phyloP scores from a whole-genome alignment of 2,888 invertebrate genomes.

The Seira ritae region DNA sequence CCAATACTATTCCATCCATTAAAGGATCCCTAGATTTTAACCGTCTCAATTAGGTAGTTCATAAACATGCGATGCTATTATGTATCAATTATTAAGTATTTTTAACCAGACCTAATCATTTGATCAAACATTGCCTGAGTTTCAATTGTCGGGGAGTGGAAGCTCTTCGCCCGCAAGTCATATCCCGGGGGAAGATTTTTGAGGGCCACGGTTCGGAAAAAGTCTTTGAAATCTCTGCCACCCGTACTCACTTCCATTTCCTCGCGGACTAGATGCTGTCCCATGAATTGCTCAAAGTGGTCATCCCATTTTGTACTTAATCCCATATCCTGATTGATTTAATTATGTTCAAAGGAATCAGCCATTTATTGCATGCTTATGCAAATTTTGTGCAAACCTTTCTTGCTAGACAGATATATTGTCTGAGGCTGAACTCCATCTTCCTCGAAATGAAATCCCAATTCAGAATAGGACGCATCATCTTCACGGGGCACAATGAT shows the following conservation, averaged over 20 bases:
- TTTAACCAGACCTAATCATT: no score
- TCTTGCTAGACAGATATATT: constrained; percentile 45
- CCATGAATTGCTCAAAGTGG: constrained; percentile 47
- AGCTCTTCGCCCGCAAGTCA: constrained; percentile 64
- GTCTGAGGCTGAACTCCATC: constrained; percentile 54
- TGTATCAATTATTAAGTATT: no score
- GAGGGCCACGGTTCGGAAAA: constrained; percentile 54
- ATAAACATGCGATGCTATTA: no score
- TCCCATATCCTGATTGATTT: constrained; percentile 36
- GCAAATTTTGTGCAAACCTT: constrained; percentile 4
- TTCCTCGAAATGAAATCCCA: constrained; percentile 39
- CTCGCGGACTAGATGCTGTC: constrained; percentile 59
- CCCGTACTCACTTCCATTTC: constrained; percentile 60
- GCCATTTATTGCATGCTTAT: background rate
- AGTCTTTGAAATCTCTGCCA: constrained; percentile 34
- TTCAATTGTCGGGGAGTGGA: constrained; percentile 40
- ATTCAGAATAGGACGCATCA: constrained; percentile 32
- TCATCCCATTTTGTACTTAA: constrained; percentile 58
- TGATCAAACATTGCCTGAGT: background rate
- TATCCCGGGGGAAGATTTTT: constrained; percentile 58
- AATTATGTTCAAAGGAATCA: background rate
- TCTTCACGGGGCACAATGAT: constrained; percentile 25
- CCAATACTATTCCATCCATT: constrained; percentile 51
- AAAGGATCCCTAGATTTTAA: constrained; percentile 28
- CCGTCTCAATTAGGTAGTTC: no score